phyloP scores from a whole-genome alignment of 2,113 vertebrate genomes.

The Tetrax tetrax region DNA sequence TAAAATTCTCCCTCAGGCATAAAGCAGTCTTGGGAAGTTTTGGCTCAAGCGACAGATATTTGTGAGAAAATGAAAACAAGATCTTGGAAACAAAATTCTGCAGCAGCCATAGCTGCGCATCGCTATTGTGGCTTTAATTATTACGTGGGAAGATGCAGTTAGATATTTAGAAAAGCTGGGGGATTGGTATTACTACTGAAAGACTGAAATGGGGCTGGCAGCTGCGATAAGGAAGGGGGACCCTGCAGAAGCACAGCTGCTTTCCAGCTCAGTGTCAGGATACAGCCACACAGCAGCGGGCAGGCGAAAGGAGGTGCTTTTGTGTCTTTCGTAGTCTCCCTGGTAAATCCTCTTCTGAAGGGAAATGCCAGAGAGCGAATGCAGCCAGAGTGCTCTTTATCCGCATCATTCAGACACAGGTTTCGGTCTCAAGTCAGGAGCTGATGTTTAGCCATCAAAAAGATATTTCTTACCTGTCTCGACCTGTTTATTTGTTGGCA shows the following conservation, averaged over 20 bases:
- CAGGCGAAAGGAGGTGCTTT: neutral
- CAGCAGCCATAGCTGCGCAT: neutral
- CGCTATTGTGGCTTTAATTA: neutral
- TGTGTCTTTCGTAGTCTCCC: neutral
- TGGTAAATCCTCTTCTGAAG: neutral
- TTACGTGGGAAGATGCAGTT: neutral
- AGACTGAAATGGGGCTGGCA: neutral
- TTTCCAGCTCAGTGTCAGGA: neutral
- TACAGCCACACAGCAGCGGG: neutral
- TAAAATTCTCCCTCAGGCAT: conserved; percentile 33
- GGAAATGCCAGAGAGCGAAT: neutral
- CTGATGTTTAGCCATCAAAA: neutral
- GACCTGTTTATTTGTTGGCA: neutral
- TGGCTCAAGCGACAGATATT: neutral
- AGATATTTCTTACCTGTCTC: neutral
- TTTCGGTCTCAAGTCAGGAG: neutral
- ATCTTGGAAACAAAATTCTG: neutral
- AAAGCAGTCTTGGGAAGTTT: conserved; percentile 11
- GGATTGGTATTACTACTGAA: neutral
- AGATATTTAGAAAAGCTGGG: neutral
- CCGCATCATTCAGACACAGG: neutral
- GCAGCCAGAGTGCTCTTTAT: neutral
- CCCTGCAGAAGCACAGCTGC: neutral
- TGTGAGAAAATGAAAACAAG: conserved; percentile 7
- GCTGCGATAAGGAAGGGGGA: neutral